Evolutionary conservation across 2,888 invertebrate species (phyloP).

Genomic region (Agrochola lychnidis): DNA sequence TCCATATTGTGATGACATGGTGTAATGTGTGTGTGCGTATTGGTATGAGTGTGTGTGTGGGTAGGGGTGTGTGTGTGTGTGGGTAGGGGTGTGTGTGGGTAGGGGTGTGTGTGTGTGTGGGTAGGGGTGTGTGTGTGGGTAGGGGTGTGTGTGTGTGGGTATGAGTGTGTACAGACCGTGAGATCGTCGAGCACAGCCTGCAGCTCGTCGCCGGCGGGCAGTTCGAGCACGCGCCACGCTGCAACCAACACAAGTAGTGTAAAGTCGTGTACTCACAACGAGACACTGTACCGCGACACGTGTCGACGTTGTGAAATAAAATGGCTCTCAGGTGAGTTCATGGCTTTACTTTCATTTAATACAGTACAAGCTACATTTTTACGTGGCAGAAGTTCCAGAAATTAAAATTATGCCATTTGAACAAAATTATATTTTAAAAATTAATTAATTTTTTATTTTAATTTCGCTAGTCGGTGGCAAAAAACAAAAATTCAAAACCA

Average conservation of each 20-base stretch:
- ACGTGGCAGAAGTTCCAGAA: not conserved
- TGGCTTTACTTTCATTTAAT: not conserved
- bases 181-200: constrained; percentile 22
- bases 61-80: fast-evolving
- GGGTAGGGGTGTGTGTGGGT: fast-evolving
- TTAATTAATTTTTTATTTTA: no score
- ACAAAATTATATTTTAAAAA: not conserved
- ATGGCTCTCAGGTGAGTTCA: not conserved
- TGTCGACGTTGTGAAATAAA: not conserved
- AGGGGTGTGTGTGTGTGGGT: no score
- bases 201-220: constrained; percentile 28
- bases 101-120: not conserved
- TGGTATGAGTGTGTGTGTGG: fast-evolving
- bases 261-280: not conserved
- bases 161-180: constrained; percentile 20
- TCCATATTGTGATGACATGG: no score
- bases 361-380: not conserved
- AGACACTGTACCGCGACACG: not conserved
- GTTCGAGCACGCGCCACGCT: not conserved
- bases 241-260: not conserved
- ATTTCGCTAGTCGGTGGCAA: no score
- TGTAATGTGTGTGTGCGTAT: no score
- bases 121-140: not conserved
- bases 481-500: no score
- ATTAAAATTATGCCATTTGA: not conserved